phyloP scores from a whole-genome alignment of 2,888 invertebrate genomes.

The Rhimphoctona megacephalus region DNA sequence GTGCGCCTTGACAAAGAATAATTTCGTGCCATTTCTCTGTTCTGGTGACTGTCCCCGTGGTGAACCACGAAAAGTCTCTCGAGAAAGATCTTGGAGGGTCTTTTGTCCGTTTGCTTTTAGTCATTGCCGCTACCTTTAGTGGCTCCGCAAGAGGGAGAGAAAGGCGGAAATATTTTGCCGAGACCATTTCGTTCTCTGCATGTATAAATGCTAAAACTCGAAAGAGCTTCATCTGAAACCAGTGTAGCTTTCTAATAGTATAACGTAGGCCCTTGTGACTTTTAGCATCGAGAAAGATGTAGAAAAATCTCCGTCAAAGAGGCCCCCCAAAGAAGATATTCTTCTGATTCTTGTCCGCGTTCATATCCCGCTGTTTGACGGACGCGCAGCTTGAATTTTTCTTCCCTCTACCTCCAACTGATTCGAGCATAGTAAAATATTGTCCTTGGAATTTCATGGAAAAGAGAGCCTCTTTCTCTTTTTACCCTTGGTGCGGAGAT shows the following conservation, averaged over 20 bases:
- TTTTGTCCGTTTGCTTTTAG: constrained; percentile 43
- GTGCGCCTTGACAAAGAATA: constrained; percentile 15
- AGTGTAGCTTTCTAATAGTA: constrained; percentile 15
- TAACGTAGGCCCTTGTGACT: constrained; percentile 24
- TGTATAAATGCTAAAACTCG: not conserved
- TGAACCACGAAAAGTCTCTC: constrained; percentile 32
- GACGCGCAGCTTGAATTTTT: constrained; percentile 59
- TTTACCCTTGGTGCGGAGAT: not conserved
- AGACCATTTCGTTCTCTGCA: not conserved
- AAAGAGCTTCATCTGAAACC: not conserved
- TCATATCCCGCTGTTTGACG: constrained; percentile 59
- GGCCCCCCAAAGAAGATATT: constrained; percentile 60
- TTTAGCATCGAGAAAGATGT: constrained; percentile 10
- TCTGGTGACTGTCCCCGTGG: constrained; percentile 16
- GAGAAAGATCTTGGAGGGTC: constrained; percentile 53
- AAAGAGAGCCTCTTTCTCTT: not conserved
- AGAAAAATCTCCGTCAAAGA: constrained; percentile 30
- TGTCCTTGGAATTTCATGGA: constrained; percentile 14
- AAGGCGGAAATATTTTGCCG: constrained; percentile 40
- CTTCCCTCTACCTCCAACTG: not conserved
- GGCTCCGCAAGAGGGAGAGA: not conserved
- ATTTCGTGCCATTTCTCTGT: constrained; percentile 28
- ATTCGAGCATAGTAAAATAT: constrained; percentile 7
- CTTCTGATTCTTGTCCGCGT: constrained; percentile 36
- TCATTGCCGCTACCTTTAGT: constrained; percentile 26